Conservation (phyloP, 1,140 invertebrate genomes). For the Steinernema khuongi region DNA sequence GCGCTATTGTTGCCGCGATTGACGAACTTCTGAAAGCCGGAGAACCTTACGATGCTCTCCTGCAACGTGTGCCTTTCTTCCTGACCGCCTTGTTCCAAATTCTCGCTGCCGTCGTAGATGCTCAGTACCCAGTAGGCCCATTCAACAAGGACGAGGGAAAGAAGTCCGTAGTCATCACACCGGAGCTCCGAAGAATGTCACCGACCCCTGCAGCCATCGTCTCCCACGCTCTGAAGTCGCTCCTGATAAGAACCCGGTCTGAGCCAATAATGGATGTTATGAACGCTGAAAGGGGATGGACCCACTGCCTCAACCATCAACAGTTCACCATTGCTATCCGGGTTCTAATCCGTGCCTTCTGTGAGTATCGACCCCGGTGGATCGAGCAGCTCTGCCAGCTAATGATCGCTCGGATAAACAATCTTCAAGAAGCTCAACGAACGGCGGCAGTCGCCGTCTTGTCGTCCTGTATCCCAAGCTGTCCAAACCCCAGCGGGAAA, state of each 20-base stretch:
- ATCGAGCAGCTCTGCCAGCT: conserved; percentile 34
- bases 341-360: conserved; percentile 35
- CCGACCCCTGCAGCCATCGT: conserved; percentile 48
- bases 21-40: conserved; percentile 52
- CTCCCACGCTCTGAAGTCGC: conserved; percentile 34
- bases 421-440: conserved; percentile 39
- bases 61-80: conserved; percentile 42
- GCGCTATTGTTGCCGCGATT: conserved; percentile 48
- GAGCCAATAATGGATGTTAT: conserved; percentile 51
- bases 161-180: conserved; percentile 44
- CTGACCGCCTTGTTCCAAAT: conserved; percentile 41
- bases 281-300: conserved; percentile 55
- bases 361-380: conserved; percentile 38
- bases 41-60: conserved; percentile 49
- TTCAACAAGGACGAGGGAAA: conserved; percentile 35
- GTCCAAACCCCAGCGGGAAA: conserved; percentile 42
- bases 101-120: conserved; percentile 47
- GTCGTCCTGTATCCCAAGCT: conserved; percentile 31
- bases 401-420: conserved; percentile 29
- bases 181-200: conserved; percentile 42
- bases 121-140: conserved; percentile 48
- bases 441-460: conserved; percentile 41
- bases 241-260: conserved; percentile 39
- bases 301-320: conserved; percentile 45
- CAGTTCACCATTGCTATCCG: conserved; percentile 32